phyloP scores from a whole-genome alignment of 2,888 invertebrate genomes.

The Caenorhabditis virilis region DNA sequence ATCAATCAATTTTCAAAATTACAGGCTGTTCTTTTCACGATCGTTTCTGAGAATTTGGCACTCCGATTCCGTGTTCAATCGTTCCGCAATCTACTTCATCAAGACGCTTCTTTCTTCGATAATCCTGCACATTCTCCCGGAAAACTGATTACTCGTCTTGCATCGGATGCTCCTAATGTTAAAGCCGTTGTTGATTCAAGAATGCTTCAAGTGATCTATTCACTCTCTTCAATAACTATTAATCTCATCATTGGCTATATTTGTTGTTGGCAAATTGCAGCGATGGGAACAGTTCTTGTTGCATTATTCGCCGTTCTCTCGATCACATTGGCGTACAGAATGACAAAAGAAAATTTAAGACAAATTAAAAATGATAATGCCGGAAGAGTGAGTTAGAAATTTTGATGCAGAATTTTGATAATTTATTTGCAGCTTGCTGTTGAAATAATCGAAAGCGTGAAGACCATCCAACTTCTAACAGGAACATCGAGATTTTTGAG shows the following conservation, averaged over 20 bases:
- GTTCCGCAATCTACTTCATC: slow-evolving; percentile 68
- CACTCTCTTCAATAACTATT: slow-evolving; percentile 67
- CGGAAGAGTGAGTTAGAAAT: slow-evolving; percentile 57
- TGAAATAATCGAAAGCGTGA: slow-evolving; percentile 71
- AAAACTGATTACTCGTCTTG: slow-evolving; percentile 69
- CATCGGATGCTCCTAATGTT: slow-evolving; percentile 70
- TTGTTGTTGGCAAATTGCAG: slow-evolving; percentile 69
- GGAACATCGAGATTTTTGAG: slow-evolving; percentile 69
- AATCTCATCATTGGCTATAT: slow-evolving; percentile 69
- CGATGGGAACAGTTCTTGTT: slow-evolving; percentile 56
- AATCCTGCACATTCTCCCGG: slow-evolving; percentile 69
- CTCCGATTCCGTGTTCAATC: slow-evolving; percentile 58
- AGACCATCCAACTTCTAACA: slow-evolving; percentile 70
- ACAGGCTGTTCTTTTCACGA: slow-evolving; percentile 34
- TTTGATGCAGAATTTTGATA: not conserved
- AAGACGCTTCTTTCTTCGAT: slow-evolving; percentile 71
- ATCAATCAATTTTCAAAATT: slow-evolving; percentile 3
- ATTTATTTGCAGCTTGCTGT: slow-evolving; percentile 66
- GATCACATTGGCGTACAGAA: slow-evolving; percentile 69
- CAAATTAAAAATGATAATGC: slow-evolving; percentile 70
- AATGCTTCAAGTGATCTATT: slow-evolving; percentile 69
- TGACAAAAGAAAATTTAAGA: slow-evolving; percentile 62
- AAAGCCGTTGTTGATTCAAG: slow-evolving; percentile 69
- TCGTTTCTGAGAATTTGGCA: slow-evolving; percentile 60
- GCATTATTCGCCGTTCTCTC: slow-evolving; percentile 67